phyloP scores from a whole-genome alignment of 2,888 invertebrate genomes.

The Trissolcus japonicus region DNA sequence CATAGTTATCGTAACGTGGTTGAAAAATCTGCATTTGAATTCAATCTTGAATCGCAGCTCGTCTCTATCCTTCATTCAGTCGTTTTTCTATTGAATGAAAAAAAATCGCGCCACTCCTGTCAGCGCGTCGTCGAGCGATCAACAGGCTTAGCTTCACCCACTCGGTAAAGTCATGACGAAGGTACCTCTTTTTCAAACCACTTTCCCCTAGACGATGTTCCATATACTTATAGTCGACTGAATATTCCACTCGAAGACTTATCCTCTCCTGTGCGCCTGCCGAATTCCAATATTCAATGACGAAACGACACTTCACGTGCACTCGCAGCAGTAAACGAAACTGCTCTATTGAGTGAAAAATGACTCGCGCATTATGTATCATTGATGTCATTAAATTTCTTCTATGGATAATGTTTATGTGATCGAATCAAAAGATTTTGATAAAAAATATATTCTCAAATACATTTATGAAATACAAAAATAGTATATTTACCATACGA shows the following conservation, averaged over 20 bases:
- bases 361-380: constrained; percentile 41
- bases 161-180: constrained; percentile 31
- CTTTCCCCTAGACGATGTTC: constrained; percentile 48
- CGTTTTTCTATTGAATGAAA: constrained; percentile 42
- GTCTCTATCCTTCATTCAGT: constrained; percentile 44
- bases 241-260: constrained; percentile 73
- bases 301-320: constrained; percentile 53
- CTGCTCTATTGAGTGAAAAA: constrained; percentile 53
- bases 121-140: constrained; percentile 61
- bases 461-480: no score
- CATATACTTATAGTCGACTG: constrained; percentile 66
- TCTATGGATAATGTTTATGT: no score
- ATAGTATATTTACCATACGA: no score
- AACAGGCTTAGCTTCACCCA: constrained; percentile 63
- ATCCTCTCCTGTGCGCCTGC: constrained; percentile 66
- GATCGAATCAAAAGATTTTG: no score
- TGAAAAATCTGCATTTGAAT: constrained; percentile 41
- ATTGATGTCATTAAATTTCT: constrained; percentile 33
- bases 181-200: constrained; percentile 43
- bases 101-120: constrained; percentile 41
- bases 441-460: no score
- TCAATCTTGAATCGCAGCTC: constrained; percentile 29
- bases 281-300: constrained; percentile 69
- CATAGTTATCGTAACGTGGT: constrained; percentile 15
- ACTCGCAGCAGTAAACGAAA: constrained; percentile 31